These are phyloP conservation scores for Drosophila subpulchrella DNA, from an alignment of 1,140 invertebrate species.

Conservation along the genomic window DNA sequence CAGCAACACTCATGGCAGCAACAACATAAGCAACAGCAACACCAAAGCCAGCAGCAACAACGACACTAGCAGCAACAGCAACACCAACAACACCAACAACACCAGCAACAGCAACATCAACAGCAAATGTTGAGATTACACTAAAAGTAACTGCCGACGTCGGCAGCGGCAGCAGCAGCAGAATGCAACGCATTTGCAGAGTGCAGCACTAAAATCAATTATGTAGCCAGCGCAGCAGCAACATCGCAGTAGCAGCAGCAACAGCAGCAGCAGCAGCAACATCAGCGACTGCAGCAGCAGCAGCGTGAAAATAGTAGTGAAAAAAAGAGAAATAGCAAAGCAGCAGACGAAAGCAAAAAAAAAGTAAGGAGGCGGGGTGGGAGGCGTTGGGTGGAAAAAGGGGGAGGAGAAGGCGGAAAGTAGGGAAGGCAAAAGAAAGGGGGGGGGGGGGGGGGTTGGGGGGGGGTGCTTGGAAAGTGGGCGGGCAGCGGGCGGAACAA, in stretches of 20 bases:
- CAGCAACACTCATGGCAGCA: constrained; percentile 1
- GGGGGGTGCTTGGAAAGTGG: not conserved
- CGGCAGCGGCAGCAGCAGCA: constrained; percentile 38
- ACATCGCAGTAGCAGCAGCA: constrained; percentile 43
- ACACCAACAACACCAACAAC: constrained; percentile 35
- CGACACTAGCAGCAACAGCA: constrained; percentile 38
- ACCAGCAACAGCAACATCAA: constrained; percentile 39
- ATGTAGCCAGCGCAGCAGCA: constrained; percentile 71
- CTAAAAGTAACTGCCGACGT: constrained; percentile 72
- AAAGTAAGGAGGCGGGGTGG: not conserved
- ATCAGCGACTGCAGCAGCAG: constrained; percentile 39
- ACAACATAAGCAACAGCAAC: constrained; percentile 4
- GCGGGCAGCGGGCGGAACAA: constrained; percentile 25
- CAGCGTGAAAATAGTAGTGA: constrained; percentile 80
- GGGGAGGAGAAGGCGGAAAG: constrained; percentile 3
- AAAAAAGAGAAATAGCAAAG: constrained; percentile 71
- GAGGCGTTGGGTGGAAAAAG: constrained; percentile 1
- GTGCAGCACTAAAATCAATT: constrained; percentile 81
- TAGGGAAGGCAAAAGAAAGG: not conserved
- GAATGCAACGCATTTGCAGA: constrained; percentile 59
- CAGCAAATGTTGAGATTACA: constrained; percentile 79
- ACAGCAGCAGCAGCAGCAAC: constrained; percentile 40
- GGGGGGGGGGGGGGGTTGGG: not conserved
- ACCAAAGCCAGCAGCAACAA: constrained; percentile 1
- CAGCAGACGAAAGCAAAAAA: constrained; percentile 49